Evolutionary conservation across 2,888 invertebrate species (phyloP).

Genomic region (Coronaproctus castanopsis): DNA sequence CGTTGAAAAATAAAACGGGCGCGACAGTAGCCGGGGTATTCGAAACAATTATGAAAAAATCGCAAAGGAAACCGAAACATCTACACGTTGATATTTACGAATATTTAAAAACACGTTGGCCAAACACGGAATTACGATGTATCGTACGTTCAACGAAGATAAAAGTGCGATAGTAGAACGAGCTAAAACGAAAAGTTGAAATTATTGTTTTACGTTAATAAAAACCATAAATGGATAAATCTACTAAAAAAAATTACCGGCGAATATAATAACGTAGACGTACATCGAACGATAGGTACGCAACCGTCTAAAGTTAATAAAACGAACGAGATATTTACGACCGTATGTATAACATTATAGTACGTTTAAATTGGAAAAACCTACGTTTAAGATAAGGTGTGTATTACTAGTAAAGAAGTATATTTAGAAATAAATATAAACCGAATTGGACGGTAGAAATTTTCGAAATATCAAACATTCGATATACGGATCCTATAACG

Average conservation of each 20-base stretch:
- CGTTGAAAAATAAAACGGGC: slow-evolving; percentile 18
- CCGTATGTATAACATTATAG: background rate
- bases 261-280: slow-evolving; percentile 19
- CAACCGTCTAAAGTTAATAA: background rate
- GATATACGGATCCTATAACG: background rate
- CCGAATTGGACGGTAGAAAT: slow-evolving; percentile 4
- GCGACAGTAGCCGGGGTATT: slow-evolving; percentile 16
- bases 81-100: slow-evolving; percentile 19
- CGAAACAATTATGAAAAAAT: slow-evolving; percentile 16
- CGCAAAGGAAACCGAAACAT: slow-evolving; percentile 11
- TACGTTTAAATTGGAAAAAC: slow-evolving; percentile 3
- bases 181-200: slow-evolving; percentile 22
- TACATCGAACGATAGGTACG: slow-evolving; percentile 8
- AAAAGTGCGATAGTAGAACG: slow-evolving; percentile 24
- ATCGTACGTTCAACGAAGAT: slow-evolving; percentile 20
- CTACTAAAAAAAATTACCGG: slow-evolving; percentile 19
- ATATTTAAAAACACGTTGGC: slow-evolving; percentile 14
- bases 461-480: background rate
- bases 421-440: slow-evolving; percentile 1
- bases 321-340: slow-evolving; percentile 7
- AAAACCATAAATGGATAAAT: slow-evolving; percentile 20
- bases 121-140: slow-evolving; percentile 18
- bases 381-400: background rate
- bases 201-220: slow-evolving; percentile 20
- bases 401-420: background rate